These are phyloP conservation scores for Drosophila bocqueti DNA, from an alignment of 1,140 invertebrate genomes.

Conservation along the genomic window DNA sequence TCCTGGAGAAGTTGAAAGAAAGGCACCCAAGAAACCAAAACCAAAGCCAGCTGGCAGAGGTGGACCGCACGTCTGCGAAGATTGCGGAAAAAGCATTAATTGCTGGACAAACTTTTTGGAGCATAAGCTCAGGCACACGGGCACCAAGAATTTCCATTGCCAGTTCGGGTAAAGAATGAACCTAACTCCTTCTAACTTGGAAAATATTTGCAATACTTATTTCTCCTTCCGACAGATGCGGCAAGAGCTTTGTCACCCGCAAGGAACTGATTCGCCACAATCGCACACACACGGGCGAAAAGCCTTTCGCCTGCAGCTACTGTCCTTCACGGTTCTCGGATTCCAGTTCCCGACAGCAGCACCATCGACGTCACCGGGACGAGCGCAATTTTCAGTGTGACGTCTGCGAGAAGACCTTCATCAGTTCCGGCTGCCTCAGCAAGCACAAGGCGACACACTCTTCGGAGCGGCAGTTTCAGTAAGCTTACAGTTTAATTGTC, in stretches of 20 bases:
- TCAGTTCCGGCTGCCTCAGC: slow-evolving; percentile 36
- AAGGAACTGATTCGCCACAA: slow-evolving; percentile 37
- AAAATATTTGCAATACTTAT: not conserved
- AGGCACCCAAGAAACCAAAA: not conserved
- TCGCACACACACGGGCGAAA: slow-evolving; percentile 40
- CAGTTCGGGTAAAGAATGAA: not conserved
- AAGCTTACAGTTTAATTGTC: not conserved
- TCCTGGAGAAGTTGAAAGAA: not conserved
- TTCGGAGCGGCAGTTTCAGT: slow-evolving; percentile 16
- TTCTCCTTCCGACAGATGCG: slow-evolving; percentile 10
- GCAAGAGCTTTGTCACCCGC: slow-evolving; percentile 30
- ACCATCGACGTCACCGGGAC: slow-evolving; percentile 42
- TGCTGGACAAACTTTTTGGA: slow-evolving; percentile 31
- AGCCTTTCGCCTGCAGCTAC: slow-evolving; percentile 38
- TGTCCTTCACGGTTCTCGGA: slow-evolving; percentile 33
- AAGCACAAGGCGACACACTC: slow-evolving; percentile 40
- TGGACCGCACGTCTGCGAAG: slow-evolving; percentile 18
- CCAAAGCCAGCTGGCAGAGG: not conserved
- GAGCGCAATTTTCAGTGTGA: slow-evolving; percentile 25
- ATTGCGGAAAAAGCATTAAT: slow-evolving; percentile 34
- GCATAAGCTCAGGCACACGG: slow-evolving; percentile 37
- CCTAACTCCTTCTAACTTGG: no score
- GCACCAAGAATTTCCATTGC: slow-evolving; percentile 33
- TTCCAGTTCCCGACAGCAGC: slow-evolving; percentile 19
- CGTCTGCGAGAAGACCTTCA: slow-evolving; percentile 34